Evolutionary conservation across 2,888 invertebrate species (phyloP), one percentile per base, ranked within the genome.

Genomic region (Liposcelis brunnea): DNA sequence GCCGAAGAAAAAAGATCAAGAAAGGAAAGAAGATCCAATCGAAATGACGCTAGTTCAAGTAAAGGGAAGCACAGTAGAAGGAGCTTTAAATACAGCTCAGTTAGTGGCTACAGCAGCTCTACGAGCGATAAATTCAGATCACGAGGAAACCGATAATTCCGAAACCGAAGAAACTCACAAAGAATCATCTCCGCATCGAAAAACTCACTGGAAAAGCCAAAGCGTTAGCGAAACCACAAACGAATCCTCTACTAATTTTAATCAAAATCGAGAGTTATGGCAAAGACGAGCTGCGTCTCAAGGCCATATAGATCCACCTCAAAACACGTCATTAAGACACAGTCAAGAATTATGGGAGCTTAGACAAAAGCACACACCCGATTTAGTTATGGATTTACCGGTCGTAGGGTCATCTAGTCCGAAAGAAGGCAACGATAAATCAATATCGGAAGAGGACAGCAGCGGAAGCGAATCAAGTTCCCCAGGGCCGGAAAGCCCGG

Each of bases 311-410:
- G 49, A 51, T 12, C 35, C 4, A 36, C 45, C 55, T 66, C 59
- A 49, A 70, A 56, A 54, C 55, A 2, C 58, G 18, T 38, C 21
- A 4, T 37, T 19, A 26, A 46, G 42, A 18, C 42, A 31, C 19
- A 42, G 26, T 3, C 42, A 59, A 18, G 63, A 65, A 49, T 62
- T 64, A 44, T 63, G 65, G 49, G 65, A 65, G 47, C 60, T 64
- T 57, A 59, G 66, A 3, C 69, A 70, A 49, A 70, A 68, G 50
- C 74, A 75, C 53, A 76, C 84, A 26, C 85, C 86, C 2, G 86
- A 85, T 65, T 68, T 85, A 47, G 85, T 86, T 51, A 78, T 84
- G 75, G 85, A 83, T 63, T 65, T 85, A 54, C 85, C 85, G n/a
- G 65, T 76, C 10, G 59, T 56, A 32, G 49, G 59, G 15, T 58